Base-by-base conservation (phyloP, 2,113 vertebrate species). In the Oenanthe melanoleuca region DNA sequence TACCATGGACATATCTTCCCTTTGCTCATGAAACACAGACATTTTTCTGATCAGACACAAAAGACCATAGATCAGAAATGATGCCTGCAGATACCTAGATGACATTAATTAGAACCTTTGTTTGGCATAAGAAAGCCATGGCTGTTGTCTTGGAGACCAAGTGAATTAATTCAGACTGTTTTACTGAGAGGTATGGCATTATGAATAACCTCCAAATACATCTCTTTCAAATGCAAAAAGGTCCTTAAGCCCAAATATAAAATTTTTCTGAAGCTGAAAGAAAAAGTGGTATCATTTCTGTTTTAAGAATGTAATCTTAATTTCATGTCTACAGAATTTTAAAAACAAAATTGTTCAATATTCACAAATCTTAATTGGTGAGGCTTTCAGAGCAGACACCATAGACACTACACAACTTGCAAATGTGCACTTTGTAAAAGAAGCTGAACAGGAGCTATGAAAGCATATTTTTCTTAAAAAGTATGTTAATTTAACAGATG, bases 401-500 rank as follows among this genome's bases (percentile, higher is more conserved):
- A 52, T 11, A 74, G 22, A 60, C 14, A 26, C 17, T 40, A 65
- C 3, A 47, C 8, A 73, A 69, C 14, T 45, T 83, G 44, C 26
- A 93, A 86, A 57, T 29, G 5, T 14, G 4, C 14, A 18, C 22
- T 75, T 70, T 63, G 8, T 70, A 65, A 88, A 89, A 70, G 42
- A 83, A 65, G 37, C 20, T 73, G 22, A 86, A 90, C 16, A 57
- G 50, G 6, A 86, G 8, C 9, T 90, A 53, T 47, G 38, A 90
- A 86, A 88, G 31, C 14, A n/a, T 50, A 5, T 13, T 90, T 34
- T 90, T 88, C 38, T 72, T 57, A 1, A 70, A 53, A 91, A 69
- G 12, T 31, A 88, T 80, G 66, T 66, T 82, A 88, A 88, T 85
- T 60, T 74, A 94, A 74, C 69, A 91, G 77, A 67, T 87, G 53